A percentile compares a stretch with the other conserved stretches of the same genome.
Conservation (phyloP, 2,888 invertebrate species). For the Caenorhabditis angaria region DNA sequence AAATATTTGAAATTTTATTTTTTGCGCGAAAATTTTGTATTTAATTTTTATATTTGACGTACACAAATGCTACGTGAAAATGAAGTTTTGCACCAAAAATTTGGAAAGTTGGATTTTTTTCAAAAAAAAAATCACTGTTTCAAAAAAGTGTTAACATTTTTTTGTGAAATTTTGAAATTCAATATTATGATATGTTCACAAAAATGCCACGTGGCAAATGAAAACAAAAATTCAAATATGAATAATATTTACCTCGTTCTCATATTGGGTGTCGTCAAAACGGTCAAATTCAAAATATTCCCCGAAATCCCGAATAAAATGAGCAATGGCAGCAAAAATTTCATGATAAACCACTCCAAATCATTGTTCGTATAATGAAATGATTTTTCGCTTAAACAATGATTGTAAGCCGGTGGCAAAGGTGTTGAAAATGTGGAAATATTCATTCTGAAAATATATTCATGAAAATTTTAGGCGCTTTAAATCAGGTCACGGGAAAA, state of each 20-base stretch:
- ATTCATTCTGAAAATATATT: too few species aligned
- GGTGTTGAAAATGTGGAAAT: too few species aligned
- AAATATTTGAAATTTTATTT: not conserved
- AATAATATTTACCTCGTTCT: constrained; percentile 59
- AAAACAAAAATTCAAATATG: not conserved
- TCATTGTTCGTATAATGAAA: too few species aligned
- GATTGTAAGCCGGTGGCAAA: too few species aligned
- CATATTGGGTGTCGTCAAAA: constrained; percentile 62
- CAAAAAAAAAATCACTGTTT: too few species aligned
- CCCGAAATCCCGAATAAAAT: constrained; percentile 66
- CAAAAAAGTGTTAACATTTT: too few species aligned
- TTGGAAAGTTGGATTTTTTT: not conserved
- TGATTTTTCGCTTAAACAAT: too few species aligned
- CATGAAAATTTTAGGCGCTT: too few species aligned
- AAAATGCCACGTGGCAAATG: too few species aligned
- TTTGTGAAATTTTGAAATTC: too few species aligned
- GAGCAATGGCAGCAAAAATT: constrained; percentile 53
- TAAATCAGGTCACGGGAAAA: too few species aligned
- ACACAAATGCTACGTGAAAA: not conserved
- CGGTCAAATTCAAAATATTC: constrained; percentile 65
- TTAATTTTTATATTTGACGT: not conserved
- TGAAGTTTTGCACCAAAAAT: not conserved
- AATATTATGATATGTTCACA: too few species aligned
- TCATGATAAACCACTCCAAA: not conserved
- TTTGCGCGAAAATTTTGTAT: not conserved